These are phyloP conservation scores for Mechanitis mazaeus DNA, from an alignment of 2,888 invertebrate species.

Conservation along the genomic window DNA sequence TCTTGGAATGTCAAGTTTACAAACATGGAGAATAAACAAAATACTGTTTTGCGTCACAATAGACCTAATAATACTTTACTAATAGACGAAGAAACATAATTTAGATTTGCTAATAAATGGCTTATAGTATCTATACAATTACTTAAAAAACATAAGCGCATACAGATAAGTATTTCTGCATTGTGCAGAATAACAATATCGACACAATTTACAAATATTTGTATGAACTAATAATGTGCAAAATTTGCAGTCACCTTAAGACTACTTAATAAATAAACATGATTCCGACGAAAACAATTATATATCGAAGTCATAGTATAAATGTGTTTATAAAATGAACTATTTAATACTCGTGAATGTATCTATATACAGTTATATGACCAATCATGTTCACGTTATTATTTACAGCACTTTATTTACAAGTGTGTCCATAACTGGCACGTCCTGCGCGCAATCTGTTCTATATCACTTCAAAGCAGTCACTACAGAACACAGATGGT, in stretches of 20 bases:
- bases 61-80: conserved; percentile 39
- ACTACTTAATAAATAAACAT: conserved; percentile 70
- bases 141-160: conserved; percentile 73
- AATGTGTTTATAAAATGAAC: conserved; percentile 24
- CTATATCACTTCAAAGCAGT: conserved; percentile 27
- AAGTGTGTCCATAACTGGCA: conserved; percentile 47
- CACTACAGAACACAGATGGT: conserved; percentile 34
- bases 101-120: conserved; percentile 56
- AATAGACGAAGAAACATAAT: conserved; percentile 40
- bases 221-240: conserved; percentile 56
- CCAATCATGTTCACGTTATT: conserved; percentile 46
- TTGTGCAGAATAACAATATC: conserved; percentile 77
- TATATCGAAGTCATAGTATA: conserved; percentile 6
- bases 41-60: conserved; percentile 46
- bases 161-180: conserved; percentile 76
- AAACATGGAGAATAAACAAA: conserved; percentile 36
- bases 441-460: conserved; percentile 61
- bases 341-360: conserved; percentile 41
- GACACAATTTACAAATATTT: conserved; percentile 75
- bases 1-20: conserved; percentile 66
- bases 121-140: conserved; percentile 60
- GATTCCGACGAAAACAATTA: conserved; percentile 41
- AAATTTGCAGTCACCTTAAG: conserved; percentile 43
- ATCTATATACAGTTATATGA: conserved; percentile 48
- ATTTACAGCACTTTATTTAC: conserved; percentile 66